Percentiles rank a stretch among this genome's conserved stretches.
These are phyloP conservation scores for Sylvilagus floridanus DNA, from an alignment of 2,797 vertebrate species.

Conservation along the genomic window DNA sequence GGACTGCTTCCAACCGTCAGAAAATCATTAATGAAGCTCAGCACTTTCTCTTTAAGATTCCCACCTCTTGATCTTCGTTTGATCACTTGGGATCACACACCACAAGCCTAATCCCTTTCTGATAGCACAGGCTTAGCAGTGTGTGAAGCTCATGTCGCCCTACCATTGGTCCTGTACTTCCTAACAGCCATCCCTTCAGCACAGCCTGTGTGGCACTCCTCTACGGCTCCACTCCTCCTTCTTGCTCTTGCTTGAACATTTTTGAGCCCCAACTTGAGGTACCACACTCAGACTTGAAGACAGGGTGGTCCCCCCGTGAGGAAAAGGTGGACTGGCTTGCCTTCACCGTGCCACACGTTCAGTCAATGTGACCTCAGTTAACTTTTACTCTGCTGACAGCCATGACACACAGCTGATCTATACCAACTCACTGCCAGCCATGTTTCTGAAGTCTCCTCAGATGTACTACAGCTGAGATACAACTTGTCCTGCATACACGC, in stretches of 20 bases:
- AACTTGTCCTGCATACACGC: not conserved
- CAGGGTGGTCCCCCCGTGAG: not conserved
- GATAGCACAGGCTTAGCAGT: not conserved
- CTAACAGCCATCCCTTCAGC: not conserved
- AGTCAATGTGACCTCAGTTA: not conserved
- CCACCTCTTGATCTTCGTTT: slow-evolving; percentile 7
- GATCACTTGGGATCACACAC: not conserved
- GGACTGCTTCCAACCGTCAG: not conserved
- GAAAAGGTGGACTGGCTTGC: not conserved
- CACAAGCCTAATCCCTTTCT: not conserved
- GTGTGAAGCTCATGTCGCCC: not conserved
- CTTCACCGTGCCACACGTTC: not conserved
- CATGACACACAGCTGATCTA: not conserved
- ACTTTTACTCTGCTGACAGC: not conserved
- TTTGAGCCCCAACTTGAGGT: not conserved
- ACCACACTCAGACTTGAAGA: not conserved
- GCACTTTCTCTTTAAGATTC: slow-evolving; percentile 11
- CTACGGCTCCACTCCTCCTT: too few relatives aligned
- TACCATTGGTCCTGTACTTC: not conserved
- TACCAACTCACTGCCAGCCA: not conserved
- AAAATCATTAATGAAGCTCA: not conserved
- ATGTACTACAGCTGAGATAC: not conserved
- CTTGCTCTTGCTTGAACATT: not conserved
- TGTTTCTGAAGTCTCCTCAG: not conserved
- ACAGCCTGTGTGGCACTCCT: not conserved